These are phyloP conservation scores for Acrocyrtus sp. DNA, from an alignment of 2,888 invertebrate species.

Conservation along the genomic window DNA sequence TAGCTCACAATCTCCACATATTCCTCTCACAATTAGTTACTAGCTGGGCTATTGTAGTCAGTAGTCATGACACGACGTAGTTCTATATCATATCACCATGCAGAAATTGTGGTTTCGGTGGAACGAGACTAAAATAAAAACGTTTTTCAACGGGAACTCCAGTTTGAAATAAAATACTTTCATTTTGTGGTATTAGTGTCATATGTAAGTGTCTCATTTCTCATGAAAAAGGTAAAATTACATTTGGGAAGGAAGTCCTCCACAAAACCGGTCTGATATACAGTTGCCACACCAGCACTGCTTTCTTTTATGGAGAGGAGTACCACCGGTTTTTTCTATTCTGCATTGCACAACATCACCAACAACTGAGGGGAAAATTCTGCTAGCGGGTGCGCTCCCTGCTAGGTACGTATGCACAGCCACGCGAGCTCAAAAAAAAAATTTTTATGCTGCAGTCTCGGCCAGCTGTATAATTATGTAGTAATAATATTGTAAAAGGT, in stretches of 20 bases:
- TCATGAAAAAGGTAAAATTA: constrained; percentile 44
- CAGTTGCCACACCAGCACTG: too few relatives aligned
- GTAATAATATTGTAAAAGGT: too few relatives aligned
- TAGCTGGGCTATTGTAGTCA: not conserved
- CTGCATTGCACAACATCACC: too few relatives aligned
- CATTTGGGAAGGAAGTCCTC: constrained; percentile 27
- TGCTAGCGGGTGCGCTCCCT: too few relatives aligned
- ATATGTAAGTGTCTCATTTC: constrained; percentile 50
- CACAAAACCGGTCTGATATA: too few relatives aligned
- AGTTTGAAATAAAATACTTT: constrained; percentile 33
- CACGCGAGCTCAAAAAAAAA: too few relatives aligned
- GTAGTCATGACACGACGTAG: not conserved
- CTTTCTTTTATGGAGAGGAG: too few relatives aligned
- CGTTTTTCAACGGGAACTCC: constrained; percentile 1
- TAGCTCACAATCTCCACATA: not conserved
- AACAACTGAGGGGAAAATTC: too few relatives aligned
- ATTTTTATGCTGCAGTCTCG: too few relatives aligned
- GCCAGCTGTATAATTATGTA: too few relatives aligned
- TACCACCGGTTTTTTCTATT: too few relatives aligned
- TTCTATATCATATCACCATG: not conserved
- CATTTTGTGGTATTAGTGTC: constrained; percentile 49
- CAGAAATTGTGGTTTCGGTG: not conserved
- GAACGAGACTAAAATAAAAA: constrained; percentile 1
- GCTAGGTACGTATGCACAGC: too few relatives aligned
- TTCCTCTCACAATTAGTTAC: not conserved